Conservation (phyloP, 2,113 vertebrate species). For the Nerophis ophidion region DNA sequence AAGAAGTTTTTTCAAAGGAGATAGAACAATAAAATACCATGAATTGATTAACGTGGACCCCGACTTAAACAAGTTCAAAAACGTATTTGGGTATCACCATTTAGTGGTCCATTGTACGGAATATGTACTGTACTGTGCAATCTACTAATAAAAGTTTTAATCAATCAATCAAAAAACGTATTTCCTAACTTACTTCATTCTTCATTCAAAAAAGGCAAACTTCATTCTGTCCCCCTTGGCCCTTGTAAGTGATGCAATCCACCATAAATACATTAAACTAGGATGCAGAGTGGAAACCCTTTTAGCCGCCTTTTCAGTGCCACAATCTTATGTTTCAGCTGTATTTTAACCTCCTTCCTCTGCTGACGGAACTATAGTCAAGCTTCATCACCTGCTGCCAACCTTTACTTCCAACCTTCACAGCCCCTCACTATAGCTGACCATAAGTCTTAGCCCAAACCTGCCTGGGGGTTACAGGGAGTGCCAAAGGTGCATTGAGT, state of each 20-base stretch:
- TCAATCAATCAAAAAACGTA: too few relatives aligned
- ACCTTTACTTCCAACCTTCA: conserved; percentile 24
- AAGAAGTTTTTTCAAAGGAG: too few relatives aligned
- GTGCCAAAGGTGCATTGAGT: conserved; percentile 74
- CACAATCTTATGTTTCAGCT: conserved; percentile 17
- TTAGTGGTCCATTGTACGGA: too few relatives aligned
- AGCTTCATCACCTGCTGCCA: conserved; percentile 8
- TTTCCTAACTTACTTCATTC: too few relatives aligned
- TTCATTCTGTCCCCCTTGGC: too few relatives aligned
- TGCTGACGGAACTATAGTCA: conserved; percentile 13
- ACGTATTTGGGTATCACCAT: too few relatives aligned
- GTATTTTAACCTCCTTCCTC: conserved; percentile 22
- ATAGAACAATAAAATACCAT: too few relatives aligned
- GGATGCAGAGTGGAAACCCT: conserved; percentile 46
- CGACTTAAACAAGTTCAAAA: too few relatives aligned
- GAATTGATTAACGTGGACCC: too few relatives aligned
- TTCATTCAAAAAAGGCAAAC: too few relatives aligned
- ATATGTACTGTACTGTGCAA: too few relatives aligned
- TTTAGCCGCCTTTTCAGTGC: conserved; percentile 38
- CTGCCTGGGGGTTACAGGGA: conserved; percentile 55
- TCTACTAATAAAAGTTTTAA: too few relatives aligned
- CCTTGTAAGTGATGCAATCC: conserved; percentile 53
- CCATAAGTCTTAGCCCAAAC: conserved; percentile 38
- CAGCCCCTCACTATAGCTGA: conserved; percentile 35
- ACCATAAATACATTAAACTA: conserved; percentile 62